A percentile compares a stretch with the other conserved stretches of the same genome.
These are phyloP conservation scores for Rotaria magnacalcarata DNA, from an alignment of 2,888 invertebrate genomes.

Conservation along the genomic window DNA sequence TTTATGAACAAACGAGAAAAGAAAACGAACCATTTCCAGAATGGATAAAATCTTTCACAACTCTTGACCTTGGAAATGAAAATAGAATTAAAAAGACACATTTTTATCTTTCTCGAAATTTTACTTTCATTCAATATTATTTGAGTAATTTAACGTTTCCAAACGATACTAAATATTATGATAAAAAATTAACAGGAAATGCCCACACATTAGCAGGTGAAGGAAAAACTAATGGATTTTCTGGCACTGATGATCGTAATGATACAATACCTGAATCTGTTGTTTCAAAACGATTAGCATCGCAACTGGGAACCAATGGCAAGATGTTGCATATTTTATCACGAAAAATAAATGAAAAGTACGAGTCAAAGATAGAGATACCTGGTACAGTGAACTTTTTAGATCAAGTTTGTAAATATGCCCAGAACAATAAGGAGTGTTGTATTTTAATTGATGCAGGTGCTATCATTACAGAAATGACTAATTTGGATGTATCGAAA, in stretches of 20 bases:
- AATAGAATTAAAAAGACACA: background rate
- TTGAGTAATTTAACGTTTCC: conserved; percentile 2
- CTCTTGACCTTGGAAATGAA: background rate
- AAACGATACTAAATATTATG: conserved; percentile 4
- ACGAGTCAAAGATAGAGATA: background rate
- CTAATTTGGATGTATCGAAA: background rate
- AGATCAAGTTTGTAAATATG: background rate
- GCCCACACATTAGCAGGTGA: conserved; percentile 10
- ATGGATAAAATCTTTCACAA: conserved; percentile 1
- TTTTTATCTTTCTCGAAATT: background rate
- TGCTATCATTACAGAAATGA: conserved; percentile 3
- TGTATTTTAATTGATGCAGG: conserved; percentile 15
- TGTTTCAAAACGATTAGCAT: background rate
- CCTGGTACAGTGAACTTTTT: background rate
- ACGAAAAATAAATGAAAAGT: background rate
- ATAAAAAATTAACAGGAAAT: conserved; percentile 9
- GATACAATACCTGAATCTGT: conserved; percentile 1
- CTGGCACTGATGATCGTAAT: conserved; percentile 3
- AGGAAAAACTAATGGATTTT: background rate
- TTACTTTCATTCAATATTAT: conserved; percentile 16
- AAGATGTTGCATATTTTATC: conserved; percentile 16
- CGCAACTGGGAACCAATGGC: background rate
- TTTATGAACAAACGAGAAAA: background rate
- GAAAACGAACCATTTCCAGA: background rate
- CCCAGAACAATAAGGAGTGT: background rate